These are phyloP conservation scores for Harpalus rufipes DNA, from an alignment of 2,888 invertebrate species.

Conservation along the genomic window DNA sequence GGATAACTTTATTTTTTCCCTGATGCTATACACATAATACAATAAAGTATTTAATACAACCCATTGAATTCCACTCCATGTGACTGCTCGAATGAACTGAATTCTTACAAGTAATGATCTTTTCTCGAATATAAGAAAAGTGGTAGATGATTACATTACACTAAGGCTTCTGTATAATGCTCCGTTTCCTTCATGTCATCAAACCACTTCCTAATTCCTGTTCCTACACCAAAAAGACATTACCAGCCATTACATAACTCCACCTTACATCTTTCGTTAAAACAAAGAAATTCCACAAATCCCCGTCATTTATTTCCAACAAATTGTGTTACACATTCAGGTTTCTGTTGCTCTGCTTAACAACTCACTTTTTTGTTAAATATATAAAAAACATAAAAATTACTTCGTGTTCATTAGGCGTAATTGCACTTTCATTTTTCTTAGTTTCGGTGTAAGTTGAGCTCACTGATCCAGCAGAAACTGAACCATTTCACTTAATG, in stretches of 20 bases:
- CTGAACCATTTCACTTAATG: conserved; percentile 58
- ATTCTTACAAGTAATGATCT: background rate
- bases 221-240: conserved; percentile 22
- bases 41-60: too few relatives aligned
- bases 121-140: background rate
- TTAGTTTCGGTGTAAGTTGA: conserved; percentile 40
- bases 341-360: conserved; percentile 29
- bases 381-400: conserved; percentile 40
- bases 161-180: background rate
- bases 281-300: conserved; percentile 32
- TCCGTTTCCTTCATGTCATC: conserved; percentile 1
- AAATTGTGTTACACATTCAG: conserved; percentile 47
- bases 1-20: too few relatives aligned
- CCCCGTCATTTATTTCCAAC: conserved; percentile 41
- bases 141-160: background rate
- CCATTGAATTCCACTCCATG: too few relatives aligned
- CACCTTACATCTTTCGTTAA: conserved; percentile 16
- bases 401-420: conserved; percentile 38
- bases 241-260: conserved; percentile 27
- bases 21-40: too few relatives aligned
- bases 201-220: conserved; percentile 8
- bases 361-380: conserved; percentile 47
- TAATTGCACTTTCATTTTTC: conserved; percentile 53
- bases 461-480: conserved; percentile 53
- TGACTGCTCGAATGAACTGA: background rate